A percentile compares a stretch with the other conserved stretches of the same genome.
phyloP scores from a whole-genome alignment of 2,113 vertebrate species.

The Sus scrofa region DNA sequence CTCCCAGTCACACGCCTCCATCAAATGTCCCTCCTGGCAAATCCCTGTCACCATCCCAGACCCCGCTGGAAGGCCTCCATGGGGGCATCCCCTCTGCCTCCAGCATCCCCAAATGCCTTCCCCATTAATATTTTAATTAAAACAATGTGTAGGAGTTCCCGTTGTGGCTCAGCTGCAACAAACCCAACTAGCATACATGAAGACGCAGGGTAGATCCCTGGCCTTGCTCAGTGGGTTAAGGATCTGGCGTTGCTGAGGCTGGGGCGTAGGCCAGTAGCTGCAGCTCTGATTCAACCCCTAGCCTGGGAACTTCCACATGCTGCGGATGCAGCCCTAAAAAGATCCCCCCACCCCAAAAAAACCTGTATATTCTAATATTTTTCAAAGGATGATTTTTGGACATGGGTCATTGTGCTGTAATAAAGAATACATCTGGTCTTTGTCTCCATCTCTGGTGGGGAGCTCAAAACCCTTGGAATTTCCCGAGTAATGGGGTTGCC shows the following conservation, averaged over 20 bases:
- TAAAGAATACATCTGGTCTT: neutral
- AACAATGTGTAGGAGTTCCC: neutral
- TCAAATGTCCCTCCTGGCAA: neutral
- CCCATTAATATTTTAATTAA: neutral
- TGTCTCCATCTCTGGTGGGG: neutral
- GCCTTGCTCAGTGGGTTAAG: too few relatives aligned
- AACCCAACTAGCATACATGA: too few relatives aligned
- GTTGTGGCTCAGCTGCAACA: too few relatives aligned
- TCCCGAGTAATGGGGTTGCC: neutral
- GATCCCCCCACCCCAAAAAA: too few relatives aligned
- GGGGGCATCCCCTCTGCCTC: neutral
- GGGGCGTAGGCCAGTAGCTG: too few relatives aligned
- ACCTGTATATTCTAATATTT: neutral
- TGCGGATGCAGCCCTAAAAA: too few relatives aligned
- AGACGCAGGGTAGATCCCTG: too few relatives aligned
- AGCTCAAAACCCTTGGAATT: neutral
- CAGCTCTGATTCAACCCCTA: too few relatives aligned
- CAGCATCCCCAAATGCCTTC: neutral
- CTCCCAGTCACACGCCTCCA: rapidly evolving
- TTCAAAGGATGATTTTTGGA: neutral
- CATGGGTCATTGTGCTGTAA: rapidly evolving
- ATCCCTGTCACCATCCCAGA: too few relatives aligned
- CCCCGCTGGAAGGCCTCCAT: rapidly evolving
- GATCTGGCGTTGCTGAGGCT: too few relatives aligned
- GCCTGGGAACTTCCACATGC: too few relatives aligned